These are phyloP conservation scores for Drosophila sturtevanti DNA, from an alignment of 1,140 invertebrate genomes.

Conservation along the genomic window DNA sequence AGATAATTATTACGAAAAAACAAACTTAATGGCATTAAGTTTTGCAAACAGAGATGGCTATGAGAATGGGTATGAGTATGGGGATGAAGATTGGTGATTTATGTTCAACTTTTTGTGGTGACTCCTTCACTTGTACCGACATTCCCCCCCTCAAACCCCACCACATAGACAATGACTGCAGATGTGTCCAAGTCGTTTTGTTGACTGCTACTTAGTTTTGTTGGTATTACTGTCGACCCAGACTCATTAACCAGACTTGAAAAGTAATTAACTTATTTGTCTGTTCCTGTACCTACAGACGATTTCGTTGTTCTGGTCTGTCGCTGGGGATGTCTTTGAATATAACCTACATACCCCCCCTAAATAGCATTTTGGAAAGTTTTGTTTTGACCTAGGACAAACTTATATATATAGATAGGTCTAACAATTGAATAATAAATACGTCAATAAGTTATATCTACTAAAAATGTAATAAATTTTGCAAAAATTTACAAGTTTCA, in stretches of 20 bases:
- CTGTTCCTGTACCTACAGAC: background rate
- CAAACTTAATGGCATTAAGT: background rate
- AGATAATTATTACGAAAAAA: background rate
- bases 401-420: too few relatives aligned
- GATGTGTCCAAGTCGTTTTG: conserved; percentile 1
- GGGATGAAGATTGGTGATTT: background rate
- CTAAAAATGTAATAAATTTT: too few relatives aligned
- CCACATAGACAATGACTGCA: background rate
- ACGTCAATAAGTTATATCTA: too few relatives aligned
- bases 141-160: background rate
- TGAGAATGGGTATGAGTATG: too few relatives aligned
- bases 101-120: conserved; percentile 1
- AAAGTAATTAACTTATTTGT: conserved; percentile 10
- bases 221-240: conserved; percentile 1
- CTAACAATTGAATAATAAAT: too few relatives aligned
- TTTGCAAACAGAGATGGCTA: too few relatives aligned
- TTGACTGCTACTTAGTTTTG: background rate
- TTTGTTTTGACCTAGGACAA: too few relatives aligned
- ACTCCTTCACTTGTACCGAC: background rate
- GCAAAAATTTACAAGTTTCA: too few relatives aligned
- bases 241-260: conserved; percentile 7
- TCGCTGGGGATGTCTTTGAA: too few relatives aligned
- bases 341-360: too few relatives aligned
- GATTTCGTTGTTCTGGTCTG: too few relatives aligned
- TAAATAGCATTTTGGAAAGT: too few relatives aligned